Conservation (phyloP, 1,140 invertebrate genomes). For the Laupala kohalensis region DNA sequence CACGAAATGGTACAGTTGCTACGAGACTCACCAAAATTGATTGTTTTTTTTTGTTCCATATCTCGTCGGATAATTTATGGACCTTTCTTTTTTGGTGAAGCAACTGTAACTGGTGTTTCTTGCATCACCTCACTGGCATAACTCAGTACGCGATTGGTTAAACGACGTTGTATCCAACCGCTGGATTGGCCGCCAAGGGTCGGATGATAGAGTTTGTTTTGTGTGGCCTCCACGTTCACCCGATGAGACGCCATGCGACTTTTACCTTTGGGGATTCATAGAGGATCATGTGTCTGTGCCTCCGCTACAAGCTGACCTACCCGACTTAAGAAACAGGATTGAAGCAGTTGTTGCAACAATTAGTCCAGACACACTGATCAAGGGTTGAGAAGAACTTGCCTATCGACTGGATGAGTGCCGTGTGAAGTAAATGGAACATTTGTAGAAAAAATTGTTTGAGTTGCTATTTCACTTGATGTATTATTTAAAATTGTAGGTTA, state of each 20-base stretch:
- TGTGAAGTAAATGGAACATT: not conserved
- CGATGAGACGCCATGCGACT: conserved; percentile 11
- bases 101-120: conserved; percentile 6
- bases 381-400: not conserved
- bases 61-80: not conserved
- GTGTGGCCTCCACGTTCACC: conserved; percentile 11
- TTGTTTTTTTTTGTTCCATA: conserved; percentile 1
- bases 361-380: not conserved
- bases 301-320: conserved; percentile 9
- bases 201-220: conserved; percentile 12
- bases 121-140: conserved; percentile 12
- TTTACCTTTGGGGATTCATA: conserved; percentile 15
- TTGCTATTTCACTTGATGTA: conserved; percentile 2
- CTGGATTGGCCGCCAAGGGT: conserved; percentile 17
- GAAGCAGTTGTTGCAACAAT: conserved; percentile 3
- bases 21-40: not conserved
- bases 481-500: not conserved
- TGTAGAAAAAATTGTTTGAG: conserved; percentile 3
- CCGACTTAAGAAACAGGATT: not conserved
- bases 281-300: conserved; percentile 13
- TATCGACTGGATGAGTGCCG: conserved; percentile 1
- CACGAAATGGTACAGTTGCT: not conserved
- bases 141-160: conserved; percentile 14
- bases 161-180: conserved; percentile 14
- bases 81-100: conserved; percentile 4